Evolutionary conservation across 1,140 invertebrate species (phyloP), one percentile per base, ranked within the genome.

Genomic region (Aphaenogaster rudis): DNA sequence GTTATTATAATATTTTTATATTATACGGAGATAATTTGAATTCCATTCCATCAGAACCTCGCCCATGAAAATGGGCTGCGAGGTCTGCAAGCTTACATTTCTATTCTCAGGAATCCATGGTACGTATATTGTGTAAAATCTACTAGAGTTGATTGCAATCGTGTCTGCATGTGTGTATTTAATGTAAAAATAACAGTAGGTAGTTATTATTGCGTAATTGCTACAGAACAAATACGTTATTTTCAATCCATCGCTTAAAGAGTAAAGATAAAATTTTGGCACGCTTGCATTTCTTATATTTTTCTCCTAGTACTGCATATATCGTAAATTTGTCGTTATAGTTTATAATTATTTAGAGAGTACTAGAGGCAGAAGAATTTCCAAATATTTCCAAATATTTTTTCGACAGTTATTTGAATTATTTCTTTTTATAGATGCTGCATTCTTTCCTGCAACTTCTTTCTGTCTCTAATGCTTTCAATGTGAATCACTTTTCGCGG

Each of bases 131-230:
- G 50, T 45, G 33, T 79, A 42, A 57, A 54, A 66, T 78, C 8
- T 15, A 64, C n/a, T 48, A 42, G 45, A 59, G 61, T 78, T 48
- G 81, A 85, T 84, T 77, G 66, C 28, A 66, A 64, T 69, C 33
- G 3, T 74, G 54, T 82, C 45, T 84, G 57, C 50, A 88, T 77
- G 67, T 79, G 36, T 61, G 52, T 88, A 79, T 77, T 71, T 84
- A 84, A 48, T 48, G 42, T 74, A 21, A 82, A 74, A 36, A 74
- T 50, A 61, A 84, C 6, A 84, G 80, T 74, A 74, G 39, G 4
- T 45, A 76, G 54, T 84, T 76, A 76, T 84, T 76, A 84, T 74
- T 84, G 59, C 11, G 33, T 59, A 52, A 81, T 74, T 36, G 54
- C 17, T 48, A 59, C 11, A 48, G 7, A 13, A 50, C 36, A 57